These are phyloP conservation scores for Meriones unguiculatus DNA, from an alignment of 2,113 vertebrate genomes.

Conservation along the genomic window DNA sequence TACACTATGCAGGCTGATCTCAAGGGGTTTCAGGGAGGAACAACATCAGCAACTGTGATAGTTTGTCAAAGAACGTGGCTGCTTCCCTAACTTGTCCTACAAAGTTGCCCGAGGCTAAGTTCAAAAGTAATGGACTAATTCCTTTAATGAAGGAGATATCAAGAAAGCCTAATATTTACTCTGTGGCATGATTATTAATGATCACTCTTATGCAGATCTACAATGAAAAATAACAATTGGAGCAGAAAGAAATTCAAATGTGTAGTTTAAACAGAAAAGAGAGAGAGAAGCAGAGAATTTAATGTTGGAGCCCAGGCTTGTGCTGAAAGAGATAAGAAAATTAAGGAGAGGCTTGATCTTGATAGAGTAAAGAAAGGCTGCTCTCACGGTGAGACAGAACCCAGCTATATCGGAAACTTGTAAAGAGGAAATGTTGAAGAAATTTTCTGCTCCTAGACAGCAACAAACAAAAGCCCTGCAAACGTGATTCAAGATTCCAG, in stretches of 20 bases:
- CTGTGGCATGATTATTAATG: background rate
- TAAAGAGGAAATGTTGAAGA: background rate
- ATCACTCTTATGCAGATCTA: background rate
- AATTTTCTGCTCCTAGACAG: background rate
- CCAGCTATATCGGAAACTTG: background rate
- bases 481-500: background rate
- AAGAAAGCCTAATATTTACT: background rate
- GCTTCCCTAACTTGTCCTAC: background rate
- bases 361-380: background rate
- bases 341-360: background rate
- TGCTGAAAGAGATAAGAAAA: background rate
- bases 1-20: background rate
- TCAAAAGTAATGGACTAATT: background rate
- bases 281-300: background rate
- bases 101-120: background rate
- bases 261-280: background rate
- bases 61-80: background rate
- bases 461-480: background rate
- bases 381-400: background rate
- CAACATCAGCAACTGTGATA: no score
- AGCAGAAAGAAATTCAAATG: background rate
- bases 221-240: background rate
- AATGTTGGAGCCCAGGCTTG: background rate
- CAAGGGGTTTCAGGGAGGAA: background rate
- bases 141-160: background rate